These are phyloP conservation scores for Plusia festucae DNA, from an alignment of 2,888 invertebrate species.

Conservation along the genomic window DNA sequence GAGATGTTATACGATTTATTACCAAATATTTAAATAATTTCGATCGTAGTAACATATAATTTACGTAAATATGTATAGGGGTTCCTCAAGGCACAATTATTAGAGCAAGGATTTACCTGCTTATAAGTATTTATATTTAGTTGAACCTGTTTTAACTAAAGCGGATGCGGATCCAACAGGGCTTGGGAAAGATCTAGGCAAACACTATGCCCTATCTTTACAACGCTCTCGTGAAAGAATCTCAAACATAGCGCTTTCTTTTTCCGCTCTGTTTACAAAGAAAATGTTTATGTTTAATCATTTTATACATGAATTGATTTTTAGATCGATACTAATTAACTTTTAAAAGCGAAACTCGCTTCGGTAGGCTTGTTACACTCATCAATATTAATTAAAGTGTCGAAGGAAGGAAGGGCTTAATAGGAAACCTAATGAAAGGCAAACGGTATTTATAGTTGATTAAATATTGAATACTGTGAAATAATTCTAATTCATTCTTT, in stretches of 20 bases:
- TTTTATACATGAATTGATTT: constrained; percentile 52
- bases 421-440: constrained; percentile 17
- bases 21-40: constrained; percentile 17
- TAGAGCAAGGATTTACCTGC: not conserved
- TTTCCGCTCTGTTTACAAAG: constrained; percentile 54
- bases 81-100: constrained; percentile 24
- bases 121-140: not conserved
- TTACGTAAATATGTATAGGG: not conserved
- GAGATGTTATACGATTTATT: constrained; percentile 29
- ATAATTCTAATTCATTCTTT: constrained; percentile 6
- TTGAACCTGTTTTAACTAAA: not conserved
- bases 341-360: constrained; percentile 29
- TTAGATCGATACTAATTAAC: constrained; percentile 38
- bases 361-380: constrained; percentile 17
- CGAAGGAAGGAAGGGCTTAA: constrained; percentile 39
- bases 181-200: not conserved
- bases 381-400: constrained; percentile 36
- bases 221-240: constrained; percentile 50
- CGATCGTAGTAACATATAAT: not conserved
- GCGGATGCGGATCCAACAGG: not conserved
- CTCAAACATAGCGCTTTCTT: constrained; percentile 49
- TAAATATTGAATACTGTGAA: not conserved
- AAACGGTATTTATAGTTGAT: constrained; percentile 20
- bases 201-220: constrained; percentile 20
- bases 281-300: constrained; percentile 46